Base-by-base conservation (phyloP, 1,140 invertebrate genomes). In the Rhyzopertha dominica region DNA sequence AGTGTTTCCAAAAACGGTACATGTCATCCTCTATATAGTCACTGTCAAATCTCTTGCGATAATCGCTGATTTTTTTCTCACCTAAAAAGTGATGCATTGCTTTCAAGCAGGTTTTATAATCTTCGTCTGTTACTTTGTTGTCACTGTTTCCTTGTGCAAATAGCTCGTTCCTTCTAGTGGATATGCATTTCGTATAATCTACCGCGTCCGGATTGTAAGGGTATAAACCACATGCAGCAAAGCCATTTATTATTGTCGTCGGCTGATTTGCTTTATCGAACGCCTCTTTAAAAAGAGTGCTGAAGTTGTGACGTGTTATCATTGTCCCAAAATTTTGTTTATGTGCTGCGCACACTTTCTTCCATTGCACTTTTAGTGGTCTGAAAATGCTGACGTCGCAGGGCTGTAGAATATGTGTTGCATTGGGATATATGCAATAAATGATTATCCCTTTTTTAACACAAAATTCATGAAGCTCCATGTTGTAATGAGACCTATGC, bases 371-470 rank as follows among this genome's bases (percentile, higher is more conserved):
- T 55, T 68, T 69, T 10, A 69, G 30, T 5, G 60, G 47, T 22
- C 47, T 29, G 30, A 69, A 69, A 12, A 65, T 51, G 19, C 48
- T 28, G 16, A 69, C 63, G 48, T 71, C 69, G 29, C 53, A 49
- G 30, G 68, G 67, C 46, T 71, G 65, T 5, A 65, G 35, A 24
- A 68, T 63, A 35, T 66, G 63, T 1, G 64, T 68, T 4, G 60
- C 47, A 51, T 70, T 71, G n/a, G 65, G 63, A 37, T 47, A 55
- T 2, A 67, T 44, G 2, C 39, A 57, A 35, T 61, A 46, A n/a
- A 69, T 32, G 30, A 62, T 49, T 34, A 70, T 68, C 17, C 47
- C 35, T 50, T 67, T 52, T 34, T 62, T 25, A 32, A 43, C 34
- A 49, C 68, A 71, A 42, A 69, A 63, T 29, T 57, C 39, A 41